phyloP scores from a whole-genome alignment of 2,888 invertebrate genomes.

The Drosophila austrosaltans region DNA sequence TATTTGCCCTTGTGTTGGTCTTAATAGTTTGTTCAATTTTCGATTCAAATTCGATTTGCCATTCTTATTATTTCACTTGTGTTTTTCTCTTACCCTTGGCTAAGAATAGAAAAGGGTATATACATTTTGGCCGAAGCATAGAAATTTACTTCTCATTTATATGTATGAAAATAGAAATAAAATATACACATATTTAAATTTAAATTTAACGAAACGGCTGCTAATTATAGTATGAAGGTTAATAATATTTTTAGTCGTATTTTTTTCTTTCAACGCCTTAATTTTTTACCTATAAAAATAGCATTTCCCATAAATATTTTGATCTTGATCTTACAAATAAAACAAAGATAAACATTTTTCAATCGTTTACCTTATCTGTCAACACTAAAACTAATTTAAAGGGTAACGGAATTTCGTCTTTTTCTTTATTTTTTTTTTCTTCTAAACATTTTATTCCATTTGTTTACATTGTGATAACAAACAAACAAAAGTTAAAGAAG shows the following conservation, averaged over 20 bases:
- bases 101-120: not conserved
- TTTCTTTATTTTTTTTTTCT: not conserved
- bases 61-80: slow-evolving; percentile 12
- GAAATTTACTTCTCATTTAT: no score
- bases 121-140: not conserved
- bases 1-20: slow-evolving; percentile 13
- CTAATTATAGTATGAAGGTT: no score
- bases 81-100: not conserved
- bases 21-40: slow-evolving; percentile 33
- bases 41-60: slow-evolving; percentile 42
- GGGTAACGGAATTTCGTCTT: no score
- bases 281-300: no score
- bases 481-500: not conserved
- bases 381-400: not conserved
- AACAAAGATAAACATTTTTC: no score
- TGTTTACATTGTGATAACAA: slow-evolving; percentile 51
- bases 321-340: no score
- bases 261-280: no score
- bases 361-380: not conserved
- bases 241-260: no score
- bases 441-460: slow-evolving; percentile 2
- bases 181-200: no score
- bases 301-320: no score
- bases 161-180: no score
- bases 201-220: no score